A percentile compares a stretch with the other conserved stretches of the same genome.
These are phyloP conservation scores for Acanthaster planci DNA, from an alignment of 35 echinoderm and acorn worm species.

Conservation along the genomic window DNA sequence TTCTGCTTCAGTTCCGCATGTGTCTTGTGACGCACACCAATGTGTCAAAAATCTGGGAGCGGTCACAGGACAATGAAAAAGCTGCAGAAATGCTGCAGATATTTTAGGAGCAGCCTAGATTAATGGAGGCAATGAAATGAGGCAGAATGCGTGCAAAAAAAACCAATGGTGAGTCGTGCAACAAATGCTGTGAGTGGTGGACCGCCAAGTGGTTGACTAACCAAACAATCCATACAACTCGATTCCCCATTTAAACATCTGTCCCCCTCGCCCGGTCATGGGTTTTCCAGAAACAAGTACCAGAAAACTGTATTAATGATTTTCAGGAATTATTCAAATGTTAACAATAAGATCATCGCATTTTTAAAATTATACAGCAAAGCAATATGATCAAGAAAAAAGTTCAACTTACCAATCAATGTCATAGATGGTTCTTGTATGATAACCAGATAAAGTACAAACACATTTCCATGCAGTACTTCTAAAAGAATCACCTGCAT, in stretches of 20 bases:
- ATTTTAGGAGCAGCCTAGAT: too few relatives aligned
- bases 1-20: too few relatives aligned
- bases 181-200: too few relatives aligned
- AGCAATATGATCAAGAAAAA: background rate
- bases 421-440: slow-evolving; percentile 68
- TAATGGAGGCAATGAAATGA: too few relatives aligned
- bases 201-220: too few relatives aligned
- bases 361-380: background rate
- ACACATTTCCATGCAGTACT: slow-evolving; percentile 76
- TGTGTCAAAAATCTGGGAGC: too few relatives aligned
- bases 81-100: too few relatives aligned
- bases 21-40: too few relatives aligned
- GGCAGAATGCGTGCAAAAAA: too few relatives aligned
- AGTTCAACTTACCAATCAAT: slow-evolving; percentile 62
- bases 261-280: background rate
- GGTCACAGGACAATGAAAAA: too few relatives aligned
- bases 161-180: too few relatives aligned
- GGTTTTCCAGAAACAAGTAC: background rate
- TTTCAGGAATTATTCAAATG: background rate
- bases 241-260: background rate
- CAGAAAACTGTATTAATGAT: background rate
- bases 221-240: background rate
- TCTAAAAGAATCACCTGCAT: background rate
- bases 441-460: slow-evolving; percentile 75
- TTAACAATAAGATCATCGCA: background rate